Evolutionary conservation across 2,888 invertebrate species (phyloP), one percentile per base, ranked within the genome.

Genomic region (Sinotaia quadrata): DNA sequence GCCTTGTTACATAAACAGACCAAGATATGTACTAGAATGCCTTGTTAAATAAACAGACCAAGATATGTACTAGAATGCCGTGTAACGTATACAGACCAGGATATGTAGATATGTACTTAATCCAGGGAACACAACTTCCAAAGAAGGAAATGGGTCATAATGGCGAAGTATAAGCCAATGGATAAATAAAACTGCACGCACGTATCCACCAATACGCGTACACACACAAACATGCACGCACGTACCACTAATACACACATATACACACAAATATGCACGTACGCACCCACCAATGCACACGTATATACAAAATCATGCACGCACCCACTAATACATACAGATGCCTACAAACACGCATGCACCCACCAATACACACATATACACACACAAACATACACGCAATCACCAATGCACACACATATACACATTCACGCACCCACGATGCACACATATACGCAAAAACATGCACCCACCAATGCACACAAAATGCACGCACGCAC

Each of bases 391-490:
- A 24, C 51, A 18, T 29, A 51, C 21, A 18, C 51, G 29, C 51
- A 15, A 24, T 2, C 51, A 15, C 51, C 2, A 24, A 51, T 29
- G 29, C 51, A 24, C 51, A 51, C 51, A 10, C 51, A 24, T 29
- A 2, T 29, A 24, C 51, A 2, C 51, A 51, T 29, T 4, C 51
- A 51, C 51, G 10, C 51, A 51, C 51, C 2, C 51, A 51, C 51
- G 18, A n/a, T 29, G 29, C 51, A 21, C 49, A 49, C 49, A 49
- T 24, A 12, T 24, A 49, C 49, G 18, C 49, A 49, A n/a, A 49
- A n/a, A 49, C 49, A 49, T 24, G 24, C 49, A 49, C 49, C n/a
- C 49, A 49, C 49, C n/a, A n/a, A 49, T 24, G 24, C 49, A 49
- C 49, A 49, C 49, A 49, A n/a, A n/a, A n/a, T 49, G 21, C 18